Conservation (phyloP, 2,888 invertebrate genomes). For the Aleiodes alternator region DNA sequence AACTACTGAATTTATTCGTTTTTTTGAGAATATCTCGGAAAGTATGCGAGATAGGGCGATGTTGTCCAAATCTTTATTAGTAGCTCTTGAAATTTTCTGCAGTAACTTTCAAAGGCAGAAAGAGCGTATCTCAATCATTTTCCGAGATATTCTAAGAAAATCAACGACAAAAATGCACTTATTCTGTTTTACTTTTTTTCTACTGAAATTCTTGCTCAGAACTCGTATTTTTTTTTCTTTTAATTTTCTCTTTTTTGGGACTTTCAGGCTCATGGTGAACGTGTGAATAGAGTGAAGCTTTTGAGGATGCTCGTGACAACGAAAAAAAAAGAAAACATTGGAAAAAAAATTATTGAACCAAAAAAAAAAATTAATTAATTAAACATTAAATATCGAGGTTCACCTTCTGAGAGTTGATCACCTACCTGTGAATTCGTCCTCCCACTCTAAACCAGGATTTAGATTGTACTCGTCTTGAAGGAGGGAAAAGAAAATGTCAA, state of each 20-base stretch:
- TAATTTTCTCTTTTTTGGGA: not conserved
- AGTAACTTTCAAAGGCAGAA: not conserved
- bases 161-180: too few relatives aligned
- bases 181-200: too few relatives aligned
- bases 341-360: conserved; percentile 37
- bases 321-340: conserved; percentile 37
- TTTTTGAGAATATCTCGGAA: too few relatives aligned
- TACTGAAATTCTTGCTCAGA: too few relatives aligned
- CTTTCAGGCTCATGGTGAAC: conserved; percentile 14
- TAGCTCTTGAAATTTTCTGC: too few relatives aligned
- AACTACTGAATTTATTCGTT: too few relatives aligned
- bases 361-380: conserved; percentile 50
- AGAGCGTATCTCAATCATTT: too few relatives aligned
- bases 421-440: conserved; percentile 99
- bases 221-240: not conserved
- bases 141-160: too few relatives aligned
- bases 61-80: too few relatives aligned
- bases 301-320: conserved; percentile 41
- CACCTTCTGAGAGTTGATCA: conserved; percentile 75
- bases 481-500: conserved; percentile 78
- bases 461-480: conserved; percentile 99
- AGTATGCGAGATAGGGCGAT: too few relatives aligned
- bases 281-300: conserved; percentile 28
- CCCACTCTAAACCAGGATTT: conserved; percentile 99
- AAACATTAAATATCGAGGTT: conserved; percentile 56